Percentiles rank a stretch among this genome's conserved stretches.
Evolutionary conservation across 2,113 vertebrate genomes (phyloP).

Genomic region (Nesoenas mayeri): DNA sequence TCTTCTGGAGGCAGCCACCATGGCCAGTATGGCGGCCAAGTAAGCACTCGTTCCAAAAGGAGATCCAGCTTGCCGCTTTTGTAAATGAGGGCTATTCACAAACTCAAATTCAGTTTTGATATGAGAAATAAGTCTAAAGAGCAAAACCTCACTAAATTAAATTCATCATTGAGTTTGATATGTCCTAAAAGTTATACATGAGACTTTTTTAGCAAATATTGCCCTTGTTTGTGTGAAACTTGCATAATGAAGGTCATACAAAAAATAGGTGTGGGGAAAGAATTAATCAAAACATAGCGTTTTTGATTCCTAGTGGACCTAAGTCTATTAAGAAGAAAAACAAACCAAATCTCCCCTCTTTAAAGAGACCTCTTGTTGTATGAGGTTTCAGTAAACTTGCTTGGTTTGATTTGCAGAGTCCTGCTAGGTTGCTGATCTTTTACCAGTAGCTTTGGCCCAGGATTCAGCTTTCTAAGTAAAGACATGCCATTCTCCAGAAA

Average conservation of each 20-base stretch:
- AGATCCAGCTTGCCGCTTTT: background rate
- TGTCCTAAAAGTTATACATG: background rate
- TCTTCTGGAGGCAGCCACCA: slow-evolving; percentile 34
- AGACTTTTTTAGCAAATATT: background rate
- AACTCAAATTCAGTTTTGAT: background rate
- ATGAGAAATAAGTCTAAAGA: background rate
- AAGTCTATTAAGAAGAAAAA: background rate
- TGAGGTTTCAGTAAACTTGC: background rate
- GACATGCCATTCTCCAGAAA: background rate
- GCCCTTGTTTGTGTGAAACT: background rate
- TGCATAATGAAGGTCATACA: background rate
- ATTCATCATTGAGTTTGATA: background rate
- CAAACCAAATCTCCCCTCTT: background rate
- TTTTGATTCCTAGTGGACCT: background rate
- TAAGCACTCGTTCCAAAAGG: background rate
- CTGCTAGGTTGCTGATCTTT: background rate
- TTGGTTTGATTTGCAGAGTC: background rate
- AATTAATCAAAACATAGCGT: background rate
- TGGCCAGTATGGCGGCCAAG: background rate
- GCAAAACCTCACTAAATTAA: background rate
- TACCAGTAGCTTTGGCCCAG: background rate
- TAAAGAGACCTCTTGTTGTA: background rate
- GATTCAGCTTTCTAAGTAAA: background rate
- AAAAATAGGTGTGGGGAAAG: background rate
- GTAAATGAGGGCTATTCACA: background rate